Evolutionary conservation across 2,888 invertebrate species (phyloP), one percentile per base, ranked within the genome.

Genomic region (Timema podura): DNA sequence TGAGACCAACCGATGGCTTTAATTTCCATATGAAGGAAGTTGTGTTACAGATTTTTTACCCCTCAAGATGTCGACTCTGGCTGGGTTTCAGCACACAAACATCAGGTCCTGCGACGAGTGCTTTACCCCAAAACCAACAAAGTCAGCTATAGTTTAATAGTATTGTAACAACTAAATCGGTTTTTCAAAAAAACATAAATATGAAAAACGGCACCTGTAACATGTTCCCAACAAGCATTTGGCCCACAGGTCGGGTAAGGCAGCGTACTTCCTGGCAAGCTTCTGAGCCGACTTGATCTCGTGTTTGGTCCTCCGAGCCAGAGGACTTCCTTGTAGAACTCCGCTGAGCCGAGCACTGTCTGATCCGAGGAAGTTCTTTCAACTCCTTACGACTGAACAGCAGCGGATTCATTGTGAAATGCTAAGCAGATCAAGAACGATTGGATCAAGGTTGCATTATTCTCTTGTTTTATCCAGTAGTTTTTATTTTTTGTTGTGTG

Each of bases 211-310:
- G 59, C 71, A 81, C 82, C 81, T 95, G 79, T 93, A 94, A 78
- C 94, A 95, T 2, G 95, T 92, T 51, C 92, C 92, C 8, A 95
- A 85, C 30, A 95, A 82, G 80, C 93, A 96, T 81, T 92, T 92
- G 6, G 96, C 94, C 97, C 97, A 98, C n/a, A 90, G 85, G 77
- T 93, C 91, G 0, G 97, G 95, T 67, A 89, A 87, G 72, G 83
- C 82, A 51, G 85, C 83, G 80, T 86, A 81, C 74, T 77, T 88
- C 77, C 87, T 83, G 30, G 91, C 91, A 78, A 88, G 84, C 85
- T 91, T 91, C 82, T 96, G 96, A 6, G 97, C 95, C 13, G 92
- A 89, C 79, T 92, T 93, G 16, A 97, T 92, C 84, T 98, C 98
- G 77, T 98, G 96, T 79, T 97, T 96, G 9, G 97, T 97, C 75